Conservation (phyloP, 2,888 invertebrate genomes). For the Agonopterix arenella region DNA sequence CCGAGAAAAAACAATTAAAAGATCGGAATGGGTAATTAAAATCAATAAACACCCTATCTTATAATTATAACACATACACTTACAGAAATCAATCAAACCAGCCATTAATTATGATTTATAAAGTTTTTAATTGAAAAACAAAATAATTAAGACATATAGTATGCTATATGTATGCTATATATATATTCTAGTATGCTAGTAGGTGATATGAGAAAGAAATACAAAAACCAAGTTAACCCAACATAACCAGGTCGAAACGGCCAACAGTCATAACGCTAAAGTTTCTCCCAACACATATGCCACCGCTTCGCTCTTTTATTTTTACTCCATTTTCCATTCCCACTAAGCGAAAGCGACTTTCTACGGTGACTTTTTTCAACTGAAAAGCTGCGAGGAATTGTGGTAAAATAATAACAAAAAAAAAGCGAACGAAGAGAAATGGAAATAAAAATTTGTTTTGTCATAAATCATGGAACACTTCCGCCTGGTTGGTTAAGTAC, state of each 20-base stretch:
- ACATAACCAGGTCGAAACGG: constrained; percentile 12
- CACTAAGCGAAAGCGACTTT: constrained; percentile 69
- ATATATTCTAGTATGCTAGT: neutral
- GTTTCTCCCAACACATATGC: constrained; percentile 60
- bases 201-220: neutral
- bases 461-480: constrained; percentile 73
- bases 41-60: too few relatives aligned
- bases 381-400: constrained; percentile 63
- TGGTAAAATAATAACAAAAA: constrained; percentile 63
- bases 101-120: too few relatives aligned
- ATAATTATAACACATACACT: too few relatives aligned
- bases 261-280: constrained; percentile 42
- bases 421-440: constrained; percentile 58
- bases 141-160: neutral
- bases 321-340: constrained; percentile 64
- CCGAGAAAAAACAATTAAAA: too few relatives aligned
- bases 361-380: constrained; percentile 59
- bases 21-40: too few relatives aligned
- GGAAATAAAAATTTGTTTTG: constrained; percentile 73
- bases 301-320: constrained; percentile 48
- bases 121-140: neutral
- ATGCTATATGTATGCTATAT: too few relatives aligned
- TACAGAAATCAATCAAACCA: too few relatives aligned
- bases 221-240: constrained; percentile 11
- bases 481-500: constrained; percentile 62